These are phyloP conservation scores for Leucoptera coffeella DNA, from an alignment of 2,888 invertebrate genomes.

Conservation along the genomic window DNA sequence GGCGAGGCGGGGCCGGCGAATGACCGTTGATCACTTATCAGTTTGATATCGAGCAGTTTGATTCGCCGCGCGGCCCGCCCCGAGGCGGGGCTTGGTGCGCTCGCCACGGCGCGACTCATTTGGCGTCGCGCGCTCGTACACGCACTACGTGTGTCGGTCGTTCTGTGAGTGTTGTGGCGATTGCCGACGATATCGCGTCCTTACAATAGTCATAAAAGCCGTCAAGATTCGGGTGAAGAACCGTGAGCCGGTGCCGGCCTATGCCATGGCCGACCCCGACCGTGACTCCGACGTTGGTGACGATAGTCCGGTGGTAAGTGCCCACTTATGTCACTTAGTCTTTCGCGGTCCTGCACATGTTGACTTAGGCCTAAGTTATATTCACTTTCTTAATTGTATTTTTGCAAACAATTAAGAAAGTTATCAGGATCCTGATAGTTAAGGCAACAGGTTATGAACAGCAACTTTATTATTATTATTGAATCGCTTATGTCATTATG, in stretches of 20 bases:
- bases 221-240: conserved; percentile 88
- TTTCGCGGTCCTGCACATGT: too few species aligned
- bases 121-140: conserved; percentile 19
- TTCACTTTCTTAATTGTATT: too few species aligned
- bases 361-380: too few species aligned
- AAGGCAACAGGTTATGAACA: too few species aligned
- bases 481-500: too few species aligned
- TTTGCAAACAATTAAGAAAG: too few species aligned
- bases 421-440: too few species aligned
- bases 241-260: conserved; percentile 79
- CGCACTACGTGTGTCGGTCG: conserved; percentile 20
- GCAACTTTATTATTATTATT: too few species aligned
- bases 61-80: conserved; percentile 46
- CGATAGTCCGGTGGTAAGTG: conserved; percentile 68
- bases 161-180: conserved; percentile 11
- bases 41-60: conserved; percentile 43
- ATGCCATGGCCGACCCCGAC: conserved; percentile 68
- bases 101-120: conserved; percentile 17
- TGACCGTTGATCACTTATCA: conserved; percentile 28
- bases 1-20: conserved; percentile 32
- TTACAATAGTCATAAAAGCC: too few species aligned
- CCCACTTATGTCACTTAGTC: too few species aligned
- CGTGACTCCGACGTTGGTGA: conserved; percentile 71
- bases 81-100: conserved; percentile 27
- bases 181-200: too few species aligned